phyloP scores from a whole-genome alignment of 2,113 vertebrate species.

The Mustela nigripes region DNA sequence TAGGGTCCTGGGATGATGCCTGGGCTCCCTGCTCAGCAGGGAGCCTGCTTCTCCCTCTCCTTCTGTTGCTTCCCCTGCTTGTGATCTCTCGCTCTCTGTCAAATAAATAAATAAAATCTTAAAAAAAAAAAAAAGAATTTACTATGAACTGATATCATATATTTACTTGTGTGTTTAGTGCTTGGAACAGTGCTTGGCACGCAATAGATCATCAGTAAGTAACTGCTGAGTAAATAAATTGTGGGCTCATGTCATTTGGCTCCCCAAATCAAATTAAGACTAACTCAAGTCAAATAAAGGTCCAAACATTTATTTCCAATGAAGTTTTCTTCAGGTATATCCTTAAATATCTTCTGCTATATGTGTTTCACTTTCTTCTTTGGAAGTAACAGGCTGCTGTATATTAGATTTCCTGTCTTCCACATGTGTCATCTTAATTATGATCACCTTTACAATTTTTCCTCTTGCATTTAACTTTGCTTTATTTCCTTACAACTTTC shows the following conservation, averaged over 20 bases:
- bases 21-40: no score
- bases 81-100: not conserved
- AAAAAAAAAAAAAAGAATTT: not conserved
- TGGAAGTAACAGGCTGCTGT: not conserved
- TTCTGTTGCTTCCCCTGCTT: not conserved
- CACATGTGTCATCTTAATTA: not conserved
- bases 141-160: not conserved
- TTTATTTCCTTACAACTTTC: slow-evolving; percentile 2
- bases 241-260: not conserved
- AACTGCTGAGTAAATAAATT: slow-evolving; percentile 34
- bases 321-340: slow-evolving; percentile 41
- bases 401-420: not conserved
- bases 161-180: not conserved
- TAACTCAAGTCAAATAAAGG: slow-evolving; percentile 33
- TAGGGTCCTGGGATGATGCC: not conserved
- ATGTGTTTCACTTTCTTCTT: slow-evolving; percentile 15
- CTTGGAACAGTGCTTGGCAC: not conserved
- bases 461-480: slow-evolving; percentile 16
- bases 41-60: not conserved
- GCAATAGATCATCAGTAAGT: not conserved
- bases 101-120: not conserved
- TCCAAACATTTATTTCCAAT: not conserved
- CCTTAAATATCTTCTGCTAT: slow-evolving; percentile 30
- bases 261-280: not conserved
- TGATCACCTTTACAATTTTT: slow-evolving; percentile 44